Evolutionary conservation across 2,113 vertebrate genomes (phyloP).

Genomic region (Gnathonemus echidnorhynchus): DNA sequence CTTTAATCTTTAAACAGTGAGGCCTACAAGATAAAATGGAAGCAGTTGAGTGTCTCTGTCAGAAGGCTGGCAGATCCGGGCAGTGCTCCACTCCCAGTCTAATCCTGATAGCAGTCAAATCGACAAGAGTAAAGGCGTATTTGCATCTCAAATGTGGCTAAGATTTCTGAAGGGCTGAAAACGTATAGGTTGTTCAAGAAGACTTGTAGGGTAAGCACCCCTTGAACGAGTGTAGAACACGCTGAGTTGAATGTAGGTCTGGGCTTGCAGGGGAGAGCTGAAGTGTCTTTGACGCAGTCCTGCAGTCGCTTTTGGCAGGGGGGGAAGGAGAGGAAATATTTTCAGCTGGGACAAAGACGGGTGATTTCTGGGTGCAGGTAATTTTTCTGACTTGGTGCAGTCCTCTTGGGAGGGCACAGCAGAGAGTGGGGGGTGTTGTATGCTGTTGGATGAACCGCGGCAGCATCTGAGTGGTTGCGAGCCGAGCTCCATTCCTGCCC

Average conservation of each 20-base stretch:
- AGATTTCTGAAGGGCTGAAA: constrained; percentile 4
- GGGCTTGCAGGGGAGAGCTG: neutral
- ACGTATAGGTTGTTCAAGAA: neutral
- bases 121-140: neutral
- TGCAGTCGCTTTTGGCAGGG: constrained; percentile 52
- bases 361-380: neutral
- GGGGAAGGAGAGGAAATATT: constrained; percentile 30
- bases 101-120: constrained; percentile 6
- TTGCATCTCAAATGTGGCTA: neutral
- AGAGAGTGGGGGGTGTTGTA: neutral
- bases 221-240: neutral
- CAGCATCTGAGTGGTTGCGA: constrained; percentile 5
- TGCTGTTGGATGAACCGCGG: constrained; percentile 1
- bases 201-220: neutral
- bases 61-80: neutral
- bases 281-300: constrained; percentile 16
- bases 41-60: neutral
- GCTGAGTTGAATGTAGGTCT: neutral
- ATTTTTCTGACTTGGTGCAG: neutral
- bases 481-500: constrained; percentile 8
- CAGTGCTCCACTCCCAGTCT: neutral
- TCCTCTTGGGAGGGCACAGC: constrained; percentile 1
- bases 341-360: neutral
- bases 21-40: neutral
- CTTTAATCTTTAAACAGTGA: neutral